Evolutionary conservation across 2,113 vertebrate genomes (phyloP).

Genomic region (Centropus unirufus): DNA sequence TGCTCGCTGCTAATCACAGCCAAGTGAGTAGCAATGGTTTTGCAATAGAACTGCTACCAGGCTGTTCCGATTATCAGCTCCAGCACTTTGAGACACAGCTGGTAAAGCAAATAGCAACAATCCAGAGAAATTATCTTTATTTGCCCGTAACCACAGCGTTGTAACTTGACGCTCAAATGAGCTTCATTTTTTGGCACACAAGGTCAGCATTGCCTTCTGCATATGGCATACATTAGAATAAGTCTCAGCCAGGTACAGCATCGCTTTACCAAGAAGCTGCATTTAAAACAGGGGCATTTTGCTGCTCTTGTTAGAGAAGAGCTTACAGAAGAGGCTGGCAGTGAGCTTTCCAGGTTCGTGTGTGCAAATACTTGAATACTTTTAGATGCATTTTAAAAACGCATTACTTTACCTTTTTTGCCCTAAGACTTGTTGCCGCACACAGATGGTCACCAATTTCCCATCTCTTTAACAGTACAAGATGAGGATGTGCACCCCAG

Average conservation of each 20-base stretch:
- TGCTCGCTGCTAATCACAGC: not conserved
- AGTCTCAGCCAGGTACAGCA: not conserved
- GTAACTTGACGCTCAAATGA: not conserved
- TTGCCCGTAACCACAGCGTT: not conserved
- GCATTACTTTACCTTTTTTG: not conserved
- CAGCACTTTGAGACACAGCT: not conserved
- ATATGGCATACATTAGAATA: not conserved
- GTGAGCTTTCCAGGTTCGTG: not conserved
- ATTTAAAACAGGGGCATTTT: not conserved
- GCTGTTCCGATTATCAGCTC: slow-evolving; percentile 1
- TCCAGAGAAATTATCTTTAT: not conserved
- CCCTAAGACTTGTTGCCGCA: not conserved
- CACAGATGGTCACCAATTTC: not conserved
- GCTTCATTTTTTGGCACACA: not conserved
- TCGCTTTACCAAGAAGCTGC: not conserved
- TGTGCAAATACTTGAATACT: not conserved
- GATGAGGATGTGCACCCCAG: not conserved
- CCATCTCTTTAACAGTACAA: not conserved
- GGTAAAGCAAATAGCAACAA: slow-evolving; percentile 17
- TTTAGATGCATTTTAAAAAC: not conserved
- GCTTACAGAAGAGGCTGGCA: not conserved
- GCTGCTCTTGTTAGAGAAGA: not conserved
- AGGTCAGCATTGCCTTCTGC: not conserved
- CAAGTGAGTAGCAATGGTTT: not conserved
- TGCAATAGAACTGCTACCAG: not conserved